Conservation (phyloP, 2,797 vertebrate species). For the Spheniscus humboldti region DNA sequence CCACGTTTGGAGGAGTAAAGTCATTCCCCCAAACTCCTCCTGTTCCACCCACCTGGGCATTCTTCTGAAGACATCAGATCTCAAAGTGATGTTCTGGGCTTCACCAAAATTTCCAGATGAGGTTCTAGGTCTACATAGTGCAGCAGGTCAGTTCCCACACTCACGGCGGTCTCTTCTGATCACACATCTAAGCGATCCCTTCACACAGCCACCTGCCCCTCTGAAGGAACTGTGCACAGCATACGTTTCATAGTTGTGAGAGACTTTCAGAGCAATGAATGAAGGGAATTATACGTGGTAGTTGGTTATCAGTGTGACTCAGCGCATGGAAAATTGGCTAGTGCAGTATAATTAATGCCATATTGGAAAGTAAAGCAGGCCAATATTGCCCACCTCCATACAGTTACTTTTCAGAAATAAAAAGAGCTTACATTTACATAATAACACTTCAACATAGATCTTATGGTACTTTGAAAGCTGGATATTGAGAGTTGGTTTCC, state of each 20-base stretch:
- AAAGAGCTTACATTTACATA: background rate
- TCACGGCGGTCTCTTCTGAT: background rate
- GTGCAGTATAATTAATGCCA: background rate
- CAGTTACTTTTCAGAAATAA: background rate
- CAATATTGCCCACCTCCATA: background rate
- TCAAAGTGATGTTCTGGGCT: background rate
- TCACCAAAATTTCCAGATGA: background rate
- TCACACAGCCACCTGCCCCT: background rate
- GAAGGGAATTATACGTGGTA: background rate
- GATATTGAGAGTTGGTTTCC: background rate
- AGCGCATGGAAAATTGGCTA: background rate
- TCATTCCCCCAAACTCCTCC: background rate
- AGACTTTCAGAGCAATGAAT: background rate
- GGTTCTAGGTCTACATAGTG: background rate
- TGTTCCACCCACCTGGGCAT: background rate
- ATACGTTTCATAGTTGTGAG: background rate
- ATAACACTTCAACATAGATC: background rate
- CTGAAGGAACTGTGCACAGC: background rate
- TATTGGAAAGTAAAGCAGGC: background rate
- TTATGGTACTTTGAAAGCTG: background rate
- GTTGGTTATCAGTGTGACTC: background rate
- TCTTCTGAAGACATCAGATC: background rate
- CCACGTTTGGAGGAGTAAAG: background rate
- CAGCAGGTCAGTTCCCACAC: background rate
- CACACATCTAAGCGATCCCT: background rate